Evolutionary conservation across 2,888 invertebrate genomes (phyloP).

Genomic region (Polia nebulosa): DNA sequence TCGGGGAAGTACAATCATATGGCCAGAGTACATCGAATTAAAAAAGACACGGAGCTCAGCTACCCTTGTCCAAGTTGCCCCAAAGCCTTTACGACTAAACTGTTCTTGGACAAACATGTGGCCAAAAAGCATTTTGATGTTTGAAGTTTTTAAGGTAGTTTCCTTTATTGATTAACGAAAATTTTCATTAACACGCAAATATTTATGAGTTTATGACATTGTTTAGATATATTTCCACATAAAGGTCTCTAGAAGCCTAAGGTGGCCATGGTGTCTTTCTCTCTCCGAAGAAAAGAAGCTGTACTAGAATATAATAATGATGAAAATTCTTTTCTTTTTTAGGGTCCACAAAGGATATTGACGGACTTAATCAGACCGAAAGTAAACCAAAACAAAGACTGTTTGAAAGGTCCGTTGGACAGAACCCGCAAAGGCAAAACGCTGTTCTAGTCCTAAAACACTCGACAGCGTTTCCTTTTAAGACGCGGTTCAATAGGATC

Average conservation of each 20-base stretch:
- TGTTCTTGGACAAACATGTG: slow-evolving; percentile 90
- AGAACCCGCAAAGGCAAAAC: slow-evolving; percentile 88
- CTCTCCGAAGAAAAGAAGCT: slow-evolving; percentile 55
- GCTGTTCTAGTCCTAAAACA: slow-evolving; percentile 85
- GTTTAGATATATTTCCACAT: slow-evolving; percentile 17
- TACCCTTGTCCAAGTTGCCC: slow-evolving; percentile 89
- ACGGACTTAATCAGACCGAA: slow-evolving; percentile 82
- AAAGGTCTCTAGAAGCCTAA: slow-evolving; percentile 19
- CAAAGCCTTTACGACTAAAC: slow-evolving; percentile 89
- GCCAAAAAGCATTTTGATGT: slow-evolving; percentile 89
- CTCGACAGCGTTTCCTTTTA: slow-evolving; percentile 87
- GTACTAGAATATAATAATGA: slow-evolving; percentile 82
- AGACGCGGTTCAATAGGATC: slow-evolving; percentile 87
- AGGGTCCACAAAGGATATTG: slow-evolving; percentile 85
- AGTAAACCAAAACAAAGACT: slow-evolving; percentile 87
- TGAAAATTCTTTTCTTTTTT: slow-evolving; percentile 87
- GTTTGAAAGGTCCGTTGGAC: slow-evolving; percentile 88
- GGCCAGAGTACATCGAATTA: slow-evolving; percentile 85
- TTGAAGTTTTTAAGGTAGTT: slow-evolving; percentile 58
- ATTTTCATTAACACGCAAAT: slow-evolving; percentile 1
- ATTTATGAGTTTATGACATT: slow-evolving; percentile 8
- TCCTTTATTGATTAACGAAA: neutral
- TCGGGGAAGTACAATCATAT: slow-evolving; percentile 88
- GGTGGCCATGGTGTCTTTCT: slow-evolving; percentile 11
- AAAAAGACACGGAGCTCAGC: slow-evolving; percentile 85